Conservation (phyloP, 2,888 invertebrate genomes). For the Tryphoninae sp. region DNA sequence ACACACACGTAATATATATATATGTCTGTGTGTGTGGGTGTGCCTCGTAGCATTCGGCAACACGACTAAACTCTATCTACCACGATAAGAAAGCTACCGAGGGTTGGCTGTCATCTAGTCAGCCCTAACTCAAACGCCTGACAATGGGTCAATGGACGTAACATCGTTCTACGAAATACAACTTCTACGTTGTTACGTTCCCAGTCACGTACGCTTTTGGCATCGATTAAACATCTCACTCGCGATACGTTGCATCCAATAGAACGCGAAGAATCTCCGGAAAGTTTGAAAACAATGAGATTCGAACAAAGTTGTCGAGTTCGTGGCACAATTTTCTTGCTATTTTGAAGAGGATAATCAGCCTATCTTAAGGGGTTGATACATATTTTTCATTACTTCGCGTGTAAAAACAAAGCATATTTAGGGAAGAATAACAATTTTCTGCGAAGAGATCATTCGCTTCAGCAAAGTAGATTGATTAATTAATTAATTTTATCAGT, state of each 20-base stretch:
- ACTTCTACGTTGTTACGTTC: not conserved
- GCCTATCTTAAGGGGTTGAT: not conserved
- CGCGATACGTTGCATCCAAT: not conserved
- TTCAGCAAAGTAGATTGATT: too few relatives aligned
- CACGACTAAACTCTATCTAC: constrained; percentile 74
- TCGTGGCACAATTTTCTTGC: not conserved
- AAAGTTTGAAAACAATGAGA: not conserved
- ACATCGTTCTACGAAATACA: constrained; percentile 52
- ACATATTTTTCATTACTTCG: not conserved
- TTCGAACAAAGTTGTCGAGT: not conserved
- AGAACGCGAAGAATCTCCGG: constrained; percentile 20
- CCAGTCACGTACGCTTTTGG: not conserved
- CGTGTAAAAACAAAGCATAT: too few relatives aligned
- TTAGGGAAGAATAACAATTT: too few relatives aligned
- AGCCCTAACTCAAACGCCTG: constrained; percentile 76
- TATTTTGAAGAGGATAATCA: not conserved
- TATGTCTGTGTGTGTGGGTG: constrained; percentile 37
- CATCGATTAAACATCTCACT: constrained; percentile 33
- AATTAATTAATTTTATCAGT: too few relatives aligned
- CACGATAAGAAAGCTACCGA: constrained; percentile 71
- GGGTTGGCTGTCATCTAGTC: constrained; percentile 73
- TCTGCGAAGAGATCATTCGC: too few relatives aligned
- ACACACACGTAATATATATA: constrained; percentile 33
- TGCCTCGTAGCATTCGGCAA: constrained; percentile 34
- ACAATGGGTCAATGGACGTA: constrained; percentile 72